Base-by-base conservation (phyloP, 2,113 vertebrate species). In the Brachyistius frenatus region DNA sequence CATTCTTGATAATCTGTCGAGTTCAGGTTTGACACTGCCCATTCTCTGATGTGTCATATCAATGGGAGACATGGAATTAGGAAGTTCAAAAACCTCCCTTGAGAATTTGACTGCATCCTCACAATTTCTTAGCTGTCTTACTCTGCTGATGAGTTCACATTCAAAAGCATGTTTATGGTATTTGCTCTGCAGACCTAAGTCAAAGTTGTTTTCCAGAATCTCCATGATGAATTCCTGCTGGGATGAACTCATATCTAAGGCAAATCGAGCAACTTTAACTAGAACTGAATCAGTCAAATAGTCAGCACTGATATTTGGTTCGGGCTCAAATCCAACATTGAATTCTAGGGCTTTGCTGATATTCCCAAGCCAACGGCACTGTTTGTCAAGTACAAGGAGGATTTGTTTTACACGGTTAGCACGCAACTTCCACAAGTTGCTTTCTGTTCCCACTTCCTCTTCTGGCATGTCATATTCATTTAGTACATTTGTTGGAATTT, bases 211-310 rank as follows among this genome's bases (percentile, higher is more conserved):
- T 32, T 83, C 76, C 16, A 80, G 84, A 65, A 86, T 72, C 66
- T 86, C 75, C 76, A 79, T 76, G 32, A 86, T 72, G 46, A 83
- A 76, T 32, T 83, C 11, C 30, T 79, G n/a, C 33, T 82, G 79
- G 6, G 84, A 83, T 39, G 71, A 79, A 64, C 31, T 86, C 7
- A 83, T 58, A 39, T 50, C 76, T 11, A 80, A 7, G n/a, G 76
- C 72, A 76, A 83, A 83, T 10, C 15, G 63, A 44, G 72, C 50
- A 49, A 86, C n/a, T 54, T 83, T 77, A 36, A 66, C 16, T 5
- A 80, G 7, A 36, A 49, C 0, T 13, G 1, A 0, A 30, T 60
- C 30, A 1, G 0, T 14, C 1, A 80, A 32, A 23, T 0, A 31
- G 13, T 76, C 33, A 31, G 33, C 6, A 57, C 63, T 54, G 44